Percentiles rank a stretch among this genome's conserved stretches.
phyloP scores from a whole-genome alignment of 2,113 vertebrate genomes.

The Falco punctatus region DNA sequence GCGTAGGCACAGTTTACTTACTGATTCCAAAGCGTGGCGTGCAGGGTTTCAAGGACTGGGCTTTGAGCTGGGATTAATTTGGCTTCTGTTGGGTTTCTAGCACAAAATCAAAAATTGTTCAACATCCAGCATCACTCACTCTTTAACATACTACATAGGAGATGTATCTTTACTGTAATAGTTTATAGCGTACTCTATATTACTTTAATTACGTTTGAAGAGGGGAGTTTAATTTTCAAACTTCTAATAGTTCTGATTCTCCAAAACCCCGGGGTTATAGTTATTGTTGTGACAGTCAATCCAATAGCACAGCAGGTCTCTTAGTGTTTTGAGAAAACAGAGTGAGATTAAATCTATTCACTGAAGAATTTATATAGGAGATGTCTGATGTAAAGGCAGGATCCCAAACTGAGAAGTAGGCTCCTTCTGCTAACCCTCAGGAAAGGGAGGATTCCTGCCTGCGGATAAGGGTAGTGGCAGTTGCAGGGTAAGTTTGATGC shows the following conservation, averaged over 20 bases:
- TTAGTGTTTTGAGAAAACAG: not conserved
- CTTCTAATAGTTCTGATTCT: not conserved
- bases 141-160: not conserved
- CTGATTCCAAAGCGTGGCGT: not conserved
- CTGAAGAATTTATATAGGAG: not conserved
- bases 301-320: not conserved
- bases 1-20: not conserved
- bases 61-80: not conserved
- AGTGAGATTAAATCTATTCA: not conserved
- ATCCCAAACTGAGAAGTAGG: not conserved
- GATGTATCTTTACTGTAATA: not conserved
- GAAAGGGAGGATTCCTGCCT: not conserved
- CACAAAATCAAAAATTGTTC: not conserved
- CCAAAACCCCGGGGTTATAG: rapidly evolving
- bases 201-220: not conserved
- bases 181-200: not conserved
- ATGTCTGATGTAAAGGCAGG: not conserved
- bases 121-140: rapidly evolving
- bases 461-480: not conserved
- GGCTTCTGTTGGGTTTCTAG: not conserved
- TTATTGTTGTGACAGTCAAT: not conserved
- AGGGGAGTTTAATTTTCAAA: not conserved
- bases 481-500: not conserved
- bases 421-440: not conserved
- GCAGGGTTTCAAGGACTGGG: not conserved